Base-by-base conservation (phyloP, 2,888 invertebrate genomes). In the Andrena trimmerana region DNA sequence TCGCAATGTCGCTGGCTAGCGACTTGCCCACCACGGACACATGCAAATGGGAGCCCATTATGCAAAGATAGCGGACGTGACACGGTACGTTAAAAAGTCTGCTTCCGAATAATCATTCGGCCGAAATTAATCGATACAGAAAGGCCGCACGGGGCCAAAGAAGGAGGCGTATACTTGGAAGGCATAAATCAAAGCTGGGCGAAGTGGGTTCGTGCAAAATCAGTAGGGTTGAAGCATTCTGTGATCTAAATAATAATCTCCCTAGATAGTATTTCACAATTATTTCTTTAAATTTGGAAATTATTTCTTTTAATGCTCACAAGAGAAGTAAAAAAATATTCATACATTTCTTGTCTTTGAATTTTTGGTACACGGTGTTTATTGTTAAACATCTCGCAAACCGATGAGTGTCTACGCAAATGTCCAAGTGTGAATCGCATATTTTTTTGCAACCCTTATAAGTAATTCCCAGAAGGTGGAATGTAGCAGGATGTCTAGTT, bases 11-110 rank as follows among this genome's bases (percentile, higher is more conserved):
- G 48, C 8, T 20, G 63, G 42, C 60, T 52, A 54, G 54, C 24
- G 10, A 10, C 57, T 27, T 42, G 78, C 70, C 63, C 78, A 50
- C 24, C 73, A 54, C 78, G 60, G 16, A 65, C 67, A 33, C 81
- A 88, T 87, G 88, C 86, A 87, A 87, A 87, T 86, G 42, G 78
- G 10, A 33, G 48, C 68, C 50, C 75, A 80, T 87, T 85, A 86
- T 82, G 78, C 84, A 84, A 82, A 84, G 76, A 78, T 66, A 54
- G 13, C 84, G 88, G 77, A 80, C 84, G 86, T 86, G 86, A 77
- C 88, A 82, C 81, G 62, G 63, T 88, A 81, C 84, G 88, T 77
- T 86, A 85, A 87, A 80, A 79, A 86, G 81, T 75, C 27, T 60
- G 75, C 78, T 76, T 78, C 72, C 81, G 86, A 74, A 71, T 72